Conservation (phyloP, 2,888 invertebrate species). For the Lithosia quadra region DNA sequence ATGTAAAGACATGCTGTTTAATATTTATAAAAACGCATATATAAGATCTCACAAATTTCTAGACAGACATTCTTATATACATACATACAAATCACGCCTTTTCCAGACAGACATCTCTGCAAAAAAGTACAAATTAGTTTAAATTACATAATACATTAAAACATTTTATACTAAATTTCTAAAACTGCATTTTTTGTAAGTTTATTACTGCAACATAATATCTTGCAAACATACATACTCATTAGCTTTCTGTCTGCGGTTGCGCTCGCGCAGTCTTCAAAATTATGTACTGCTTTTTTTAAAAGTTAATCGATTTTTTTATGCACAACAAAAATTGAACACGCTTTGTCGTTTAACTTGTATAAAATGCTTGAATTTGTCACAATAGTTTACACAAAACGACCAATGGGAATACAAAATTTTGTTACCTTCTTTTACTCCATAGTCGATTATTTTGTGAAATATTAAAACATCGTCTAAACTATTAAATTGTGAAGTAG, state of each 20-base stretch:
- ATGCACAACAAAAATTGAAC: not conserved
- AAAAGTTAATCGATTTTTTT: not conserved
- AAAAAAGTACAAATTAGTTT: not conserved
- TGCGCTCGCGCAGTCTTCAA: not conserved
- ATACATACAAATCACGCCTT: too few species aligned
- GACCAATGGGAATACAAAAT: too few species aligned
- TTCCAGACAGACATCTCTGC: not conserved
- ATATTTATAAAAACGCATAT: not conserved
- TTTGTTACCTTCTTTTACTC: too few species aligned
- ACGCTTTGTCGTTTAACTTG: not conserved
- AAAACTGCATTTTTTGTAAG: conserved; percentile 1
- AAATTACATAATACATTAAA: not conserved
- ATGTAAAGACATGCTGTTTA: not conserved
- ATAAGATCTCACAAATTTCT: conserved; percentile 7
- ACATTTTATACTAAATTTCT: not conserved
- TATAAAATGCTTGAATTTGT: not conserved
- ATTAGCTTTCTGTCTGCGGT: not conserved
- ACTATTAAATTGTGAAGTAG: too few species aligned
- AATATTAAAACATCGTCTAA: too few species aligned
- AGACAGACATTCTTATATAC: conserved; percentile 8
- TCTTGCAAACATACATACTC: not conserved
- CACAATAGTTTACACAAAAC: not conserved
- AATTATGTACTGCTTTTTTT: not conserved
- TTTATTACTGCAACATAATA: not conserved
- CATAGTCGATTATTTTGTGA: too few species aligned